Percentiles rank a stretch among this genome's conserved stretches.
These are phyloP conservation scores for Isurus oxyrinchus DNA, from an alignment of 2,113 vertebrate species.

Conservation along the genomic window DNA sequence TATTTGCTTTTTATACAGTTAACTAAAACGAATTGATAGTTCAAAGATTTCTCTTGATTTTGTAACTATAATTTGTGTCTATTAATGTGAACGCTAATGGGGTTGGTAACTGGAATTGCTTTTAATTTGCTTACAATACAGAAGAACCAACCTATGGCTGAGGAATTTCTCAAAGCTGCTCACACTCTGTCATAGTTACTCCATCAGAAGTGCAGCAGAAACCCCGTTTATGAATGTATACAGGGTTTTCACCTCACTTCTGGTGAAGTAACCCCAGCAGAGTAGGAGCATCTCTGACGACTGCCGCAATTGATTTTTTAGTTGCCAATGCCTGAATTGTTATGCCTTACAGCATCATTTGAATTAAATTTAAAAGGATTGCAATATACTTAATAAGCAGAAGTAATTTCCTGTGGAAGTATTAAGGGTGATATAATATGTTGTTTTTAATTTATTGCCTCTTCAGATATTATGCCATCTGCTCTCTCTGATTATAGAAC, in stretches of 20 bases:
- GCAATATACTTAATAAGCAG: neutral
- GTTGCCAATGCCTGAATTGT: neutral
- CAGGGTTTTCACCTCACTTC: neutral
- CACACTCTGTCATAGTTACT: neutral
- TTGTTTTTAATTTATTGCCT: neutral
- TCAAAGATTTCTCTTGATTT: neutral
- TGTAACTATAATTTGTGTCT: neutral
- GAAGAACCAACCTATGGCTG: neutral
- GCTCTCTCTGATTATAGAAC: neutral
- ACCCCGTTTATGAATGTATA: neutral
- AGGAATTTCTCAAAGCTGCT: neutral
- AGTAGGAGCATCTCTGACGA: neutral
- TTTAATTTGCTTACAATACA: neutral
- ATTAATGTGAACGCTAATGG: neutral
- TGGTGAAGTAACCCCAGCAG: neutral
- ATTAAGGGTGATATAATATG: neutral
- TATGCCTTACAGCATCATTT: neutral
- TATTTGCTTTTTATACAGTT: neutral
- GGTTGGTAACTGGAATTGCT: neutral
- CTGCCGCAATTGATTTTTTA: neutral
- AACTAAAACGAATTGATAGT: neutral
- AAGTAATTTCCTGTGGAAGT: neutral
- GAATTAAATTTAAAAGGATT: neutral
- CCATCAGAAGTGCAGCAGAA: neutral
- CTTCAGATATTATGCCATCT: neutral